These are phyloP conservation scores for Octodon degus DNA, from an alignment of 2,113 vertebrate species.

Conservation along the genomic window DNA sequence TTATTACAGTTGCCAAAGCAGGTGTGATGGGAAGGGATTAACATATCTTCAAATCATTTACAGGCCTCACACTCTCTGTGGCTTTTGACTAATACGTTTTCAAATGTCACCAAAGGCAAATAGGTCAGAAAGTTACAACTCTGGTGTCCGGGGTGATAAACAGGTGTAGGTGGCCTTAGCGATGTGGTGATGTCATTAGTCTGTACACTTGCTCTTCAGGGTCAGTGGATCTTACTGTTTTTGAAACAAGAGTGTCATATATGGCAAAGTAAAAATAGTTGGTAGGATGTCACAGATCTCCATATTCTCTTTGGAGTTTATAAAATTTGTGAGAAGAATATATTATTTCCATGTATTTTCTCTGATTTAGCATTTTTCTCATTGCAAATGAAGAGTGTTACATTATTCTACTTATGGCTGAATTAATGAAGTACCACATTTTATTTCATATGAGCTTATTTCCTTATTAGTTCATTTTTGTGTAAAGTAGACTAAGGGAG, in stretches of 20 bases:
- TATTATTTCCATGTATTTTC: background rate
- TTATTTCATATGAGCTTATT: background rate
- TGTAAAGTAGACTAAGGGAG: background rate
- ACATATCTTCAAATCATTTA: slow-evolving; percentile 88
- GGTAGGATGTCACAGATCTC: slow-evolving; percentile 70
- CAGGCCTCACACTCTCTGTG: slow-evolving; percentile 84
- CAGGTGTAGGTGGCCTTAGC: slow-evolving; percentile 88
- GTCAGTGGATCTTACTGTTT: slow-evolving; percentile 84
- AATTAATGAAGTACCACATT: background rate
- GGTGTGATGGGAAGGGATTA: slow-evolving; percentile 92
- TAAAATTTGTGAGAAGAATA: slow-evolving; percentile 29
- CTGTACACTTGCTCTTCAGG: slow-evolving; percentile 84
- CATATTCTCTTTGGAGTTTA: slow-evolving; percentile 68
- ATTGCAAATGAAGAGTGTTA: slow-evolving; percentile 5
- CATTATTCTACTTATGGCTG: background rate
- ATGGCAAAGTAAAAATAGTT: slow-evolving; percentile 76
- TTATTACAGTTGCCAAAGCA: slow-evolving; percentile 94
- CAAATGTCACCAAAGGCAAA: slow-evolving; percentile 90
- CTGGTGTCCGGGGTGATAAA: slow-evolving; percentile 86
- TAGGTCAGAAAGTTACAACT: slow-evolving; percentile 91
- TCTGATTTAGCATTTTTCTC: slow-evolving; percentile 4
- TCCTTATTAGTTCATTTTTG: background rate
- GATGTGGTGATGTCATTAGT: slow-evolving; percentile 87
- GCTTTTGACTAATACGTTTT: slow-evolving; percentile 91
- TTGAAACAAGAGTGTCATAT: slow-evolving; percentile 81